These are phyloP conservation scores for Microctonus aethiopoides DNA, from an alignment of 2,888 invertebrate species.

Conservation along the genomic window DNA sequence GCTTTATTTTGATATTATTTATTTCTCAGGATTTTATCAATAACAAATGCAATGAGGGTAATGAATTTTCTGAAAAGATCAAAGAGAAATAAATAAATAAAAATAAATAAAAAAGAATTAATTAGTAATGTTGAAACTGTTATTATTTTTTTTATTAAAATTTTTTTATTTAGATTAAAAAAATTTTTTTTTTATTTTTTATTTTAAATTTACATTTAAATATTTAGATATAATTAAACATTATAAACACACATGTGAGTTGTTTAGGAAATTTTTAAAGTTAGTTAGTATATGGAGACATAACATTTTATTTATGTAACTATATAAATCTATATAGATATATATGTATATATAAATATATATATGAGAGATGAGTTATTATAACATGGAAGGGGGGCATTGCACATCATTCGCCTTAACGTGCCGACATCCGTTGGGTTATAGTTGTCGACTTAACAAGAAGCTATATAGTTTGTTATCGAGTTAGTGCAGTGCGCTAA, in stretches of 20 bases:
- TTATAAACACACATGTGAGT: neutral
- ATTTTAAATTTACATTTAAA: too few species aligned
- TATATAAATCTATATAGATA: neutral
- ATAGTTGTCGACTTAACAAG: conserved; percentile 19
- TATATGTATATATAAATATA: neutral
- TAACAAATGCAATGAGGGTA: neutral
- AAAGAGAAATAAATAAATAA: too few species aligned
- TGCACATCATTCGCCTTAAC: conserved; percentile 2
- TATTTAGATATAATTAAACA: neutral
- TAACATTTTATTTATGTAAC: neutral
- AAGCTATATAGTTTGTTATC: conserved; percentile 30
- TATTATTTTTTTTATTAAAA: too few species aligned
- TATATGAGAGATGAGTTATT: neutral
- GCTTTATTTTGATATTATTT: neutral
- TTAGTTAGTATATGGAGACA: neutral
- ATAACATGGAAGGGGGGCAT: neutral
- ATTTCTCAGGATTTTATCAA: neutral
- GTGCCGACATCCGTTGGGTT: conserved; percentile 4
- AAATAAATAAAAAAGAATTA: too few species aligned
- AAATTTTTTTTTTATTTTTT: too few species aligned
- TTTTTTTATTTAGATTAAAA: too few species aligned
- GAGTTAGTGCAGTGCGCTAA: conserved; percentile 33
- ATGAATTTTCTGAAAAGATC: too few species aligned
- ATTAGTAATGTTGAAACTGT: too few species aligned
- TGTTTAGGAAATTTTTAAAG: neutral